Conservation (phyloP, 2,797 vertebrate genomes). For the Rhinichthys osculus region DNA sequence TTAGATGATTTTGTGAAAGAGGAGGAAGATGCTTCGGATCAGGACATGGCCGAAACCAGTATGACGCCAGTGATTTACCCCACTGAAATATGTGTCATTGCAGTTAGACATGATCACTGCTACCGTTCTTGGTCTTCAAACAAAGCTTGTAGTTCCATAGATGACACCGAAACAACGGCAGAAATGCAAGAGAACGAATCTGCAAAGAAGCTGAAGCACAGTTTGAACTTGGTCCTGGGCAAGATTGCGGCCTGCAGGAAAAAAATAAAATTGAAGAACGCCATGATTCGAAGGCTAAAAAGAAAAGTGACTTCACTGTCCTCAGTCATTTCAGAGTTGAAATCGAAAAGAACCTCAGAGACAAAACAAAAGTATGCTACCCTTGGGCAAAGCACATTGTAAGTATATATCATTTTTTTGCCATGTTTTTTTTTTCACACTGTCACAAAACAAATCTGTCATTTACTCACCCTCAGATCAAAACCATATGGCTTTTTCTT, state of each 20-base stretch:
- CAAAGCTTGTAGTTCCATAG: background rate
- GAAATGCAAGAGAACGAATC: background rate
- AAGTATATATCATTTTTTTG: background rate
- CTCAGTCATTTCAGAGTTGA: background rate
- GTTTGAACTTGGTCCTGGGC: background rate
- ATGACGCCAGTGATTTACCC: background rate
- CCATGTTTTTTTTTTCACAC: background rate
- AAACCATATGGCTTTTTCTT: no score
- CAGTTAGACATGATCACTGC: slow-evolving; percentile 27
- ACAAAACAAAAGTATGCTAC: background rate
- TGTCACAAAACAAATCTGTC: no score
- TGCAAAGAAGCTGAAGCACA: background rate
- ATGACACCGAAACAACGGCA: background rate
- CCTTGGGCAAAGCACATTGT: background rate
- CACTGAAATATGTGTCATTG: slow-evolving; percentile 3
- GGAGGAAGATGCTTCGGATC: background rate
- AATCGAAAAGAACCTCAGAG: background rate
- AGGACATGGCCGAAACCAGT: background rate
- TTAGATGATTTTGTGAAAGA: background rate
- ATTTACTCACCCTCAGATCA: no score
- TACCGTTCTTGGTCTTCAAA: slow-evolving; percentile 1
- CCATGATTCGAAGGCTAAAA: slow-evolving; percentile 5
- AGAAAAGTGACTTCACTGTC: background rate
- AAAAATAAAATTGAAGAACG: background rate
- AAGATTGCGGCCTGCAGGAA: background rate